Evolutionary conservation across 2,888 invertebrate genomes (phyloP).

Genomic region (Drosophila affinis): DNA sequence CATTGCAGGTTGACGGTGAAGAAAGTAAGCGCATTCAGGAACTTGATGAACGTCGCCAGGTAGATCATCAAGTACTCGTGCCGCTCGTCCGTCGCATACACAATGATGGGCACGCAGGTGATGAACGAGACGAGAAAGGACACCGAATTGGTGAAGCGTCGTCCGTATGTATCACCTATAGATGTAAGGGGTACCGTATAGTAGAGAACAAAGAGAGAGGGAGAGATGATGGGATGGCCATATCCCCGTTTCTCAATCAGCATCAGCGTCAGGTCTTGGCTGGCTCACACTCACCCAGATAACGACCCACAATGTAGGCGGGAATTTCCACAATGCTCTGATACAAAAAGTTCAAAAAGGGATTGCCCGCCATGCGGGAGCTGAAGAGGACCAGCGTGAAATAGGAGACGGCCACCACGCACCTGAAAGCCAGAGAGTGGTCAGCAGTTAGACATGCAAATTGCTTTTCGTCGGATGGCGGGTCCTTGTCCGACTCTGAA

Average conservation of each 20-base stretch:
- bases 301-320: slow-evolving; percentile 86
- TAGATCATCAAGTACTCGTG: slow-evolving; percentile 80
- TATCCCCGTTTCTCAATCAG: slow-evolving; percentile 54
- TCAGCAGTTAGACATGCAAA: slow-evolving; percentile 69
- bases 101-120: slow-evolving; percentile 83
- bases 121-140: slow-evolving; percentile 83
- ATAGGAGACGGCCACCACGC: slow-evolving; percentile 85
- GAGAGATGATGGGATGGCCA: slow-evolving; percentile 5
- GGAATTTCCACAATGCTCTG: slow-evolving; percentile 88
- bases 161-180: slow-evolving; percentile 85
- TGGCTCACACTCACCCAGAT: slow-evolving; percentile 78
- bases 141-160: slow-evolving; percentile 84
- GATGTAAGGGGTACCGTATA: background rate
- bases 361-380: slow-evolving; percentile 86
- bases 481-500: background rate
- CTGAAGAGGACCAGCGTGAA: slow-evolving; percentile 85
- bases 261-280: slow-evolving; percentile 28
- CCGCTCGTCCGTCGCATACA: slow-evolving; percentile 81
- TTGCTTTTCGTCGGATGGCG: slow-evolving; percentile 48
- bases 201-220: background rate
- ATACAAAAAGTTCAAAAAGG: slow-evolving; percentile 87
- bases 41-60: slow-evolving; percentile 84
- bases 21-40: slow-evolving; percentile 85
- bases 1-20: slow-evolving; percentile 86
- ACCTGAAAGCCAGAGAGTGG: slow-evolving; percentile 81